Conservation (phyloP, 2,797 vertebrate genomes). For the Peromyscus eremicus region DNA sequence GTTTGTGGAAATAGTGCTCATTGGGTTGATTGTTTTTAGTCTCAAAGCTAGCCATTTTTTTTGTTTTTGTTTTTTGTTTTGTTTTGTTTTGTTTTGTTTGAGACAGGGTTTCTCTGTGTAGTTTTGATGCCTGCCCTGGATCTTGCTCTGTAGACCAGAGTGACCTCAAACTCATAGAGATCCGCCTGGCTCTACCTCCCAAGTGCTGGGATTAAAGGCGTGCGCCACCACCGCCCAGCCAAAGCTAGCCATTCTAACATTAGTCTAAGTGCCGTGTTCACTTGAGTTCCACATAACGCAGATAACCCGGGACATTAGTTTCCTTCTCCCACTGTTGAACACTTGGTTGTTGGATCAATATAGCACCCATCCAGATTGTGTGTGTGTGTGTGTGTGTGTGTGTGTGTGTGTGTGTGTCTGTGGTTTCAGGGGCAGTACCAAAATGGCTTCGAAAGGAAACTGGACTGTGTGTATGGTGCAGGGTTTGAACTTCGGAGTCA, state of each 20-base stretch:
- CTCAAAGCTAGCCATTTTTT: neutral
- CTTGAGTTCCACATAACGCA: neutral
- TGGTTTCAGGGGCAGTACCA: neutral
- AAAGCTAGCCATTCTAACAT: neutral
- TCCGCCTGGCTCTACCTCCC: too few species aligned
- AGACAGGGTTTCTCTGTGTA: too few species aligned
- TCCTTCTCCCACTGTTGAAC: neutral
- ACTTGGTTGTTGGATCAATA: neutral
- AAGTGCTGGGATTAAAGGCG: too few species aligned
- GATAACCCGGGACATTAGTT: neutral
- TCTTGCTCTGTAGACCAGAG: too few species aligned
- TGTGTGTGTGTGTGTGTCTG: neutral
- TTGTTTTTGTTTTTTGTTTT: too few species aligned
- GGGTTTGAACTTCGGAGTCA: slow-evolving; percentile 28
- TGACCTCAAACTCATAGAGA: too few species aligned
- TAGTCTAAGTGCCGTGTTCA: neutral
- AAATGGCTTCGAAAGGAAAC: slow-evolving; percentile 19
- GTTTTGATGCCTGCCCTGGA: too few species aligned
- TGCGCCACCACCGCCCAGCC: too few species aligned
- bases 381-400: neutral
- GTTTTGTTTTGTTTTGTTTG: too few species aligned
- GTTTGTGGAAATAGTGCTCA: neutral
- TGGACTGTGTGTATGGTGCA: neutral
- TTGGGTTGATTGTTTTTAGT: slow-evolving; percentile 47
- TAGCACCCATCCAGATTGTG: neutral